Evolutionary conservation across 2,888 invertebrate species (phyloP).

Genomic region (Ectemnius continuus): DNA sequence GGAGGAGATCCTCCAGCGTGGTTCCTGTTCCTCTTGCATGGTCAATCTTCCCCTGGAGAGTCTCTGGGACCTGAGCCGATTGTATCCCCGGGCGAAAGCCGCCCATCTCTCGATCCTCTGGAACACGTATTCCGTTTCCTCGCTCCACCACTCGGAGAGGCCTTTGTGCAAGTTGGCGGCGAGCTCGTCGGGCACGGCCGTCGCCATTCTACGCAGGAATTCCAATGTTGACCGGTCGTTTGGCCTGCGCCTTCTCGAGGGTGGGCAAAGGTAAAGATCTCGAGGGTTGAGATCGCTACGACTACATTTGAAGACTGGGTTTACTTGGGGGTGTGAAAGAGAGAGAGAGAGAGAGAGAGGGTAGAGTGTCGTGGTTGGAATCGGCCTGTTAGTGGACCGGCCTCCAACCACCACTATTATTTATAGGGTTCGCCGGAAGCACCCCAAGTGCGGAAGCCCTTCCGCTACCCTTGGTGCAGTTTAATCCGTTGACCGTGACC

Average conservation of each 20-base stretch:
- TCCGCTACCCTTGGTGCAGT: conserved; percentile 25
- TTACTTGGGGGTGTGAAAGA: not conserved
- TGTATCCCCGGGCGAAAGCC: conserved; percentile 72
- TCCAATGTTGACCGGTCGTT: not conserved
- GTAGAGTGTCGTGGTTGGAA: not conserved
- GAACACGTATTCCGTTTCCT: conserved; percentile 73
- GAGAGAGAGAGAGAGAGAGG: no score
- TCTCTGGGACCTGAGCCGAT: conserved; percentile 69
- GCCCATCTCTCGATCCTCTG: conserved; percentile 75
- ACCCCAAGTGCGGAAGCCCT: conserved; percentile 64
- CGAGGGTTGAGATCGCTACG: not conserved
- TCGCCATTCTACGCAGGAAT: conserved; percentile 37
- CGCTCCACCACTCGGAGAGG: conserved; percentile 74
- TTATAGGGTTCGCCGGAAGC: conserved; percentile 66
- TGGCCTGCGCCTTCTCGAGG: no score
- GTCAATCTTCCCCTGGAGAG: conserved; percentile 67
- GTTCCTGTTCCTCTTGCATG: conserved; percentile 63
- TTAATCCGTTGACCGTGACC: conserved; percentile 61
- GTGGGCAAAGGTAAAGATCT: no score
- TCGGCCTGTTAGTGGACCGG: not conserved
- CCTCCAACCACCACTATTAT: conserved; percentile 23
- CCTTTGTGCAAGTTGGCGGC: conserved; percentile 58
- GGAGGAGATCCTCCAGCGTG: conserved; percentile 62
- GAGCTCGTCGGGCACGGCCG: conserved; percentile 55
- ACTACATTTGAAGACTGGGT: not conserved